phyloP scores from a whole-genome alignment of 2,797 vertebrate genomes.

The Aselliscus stoliczkanus region DNA sequence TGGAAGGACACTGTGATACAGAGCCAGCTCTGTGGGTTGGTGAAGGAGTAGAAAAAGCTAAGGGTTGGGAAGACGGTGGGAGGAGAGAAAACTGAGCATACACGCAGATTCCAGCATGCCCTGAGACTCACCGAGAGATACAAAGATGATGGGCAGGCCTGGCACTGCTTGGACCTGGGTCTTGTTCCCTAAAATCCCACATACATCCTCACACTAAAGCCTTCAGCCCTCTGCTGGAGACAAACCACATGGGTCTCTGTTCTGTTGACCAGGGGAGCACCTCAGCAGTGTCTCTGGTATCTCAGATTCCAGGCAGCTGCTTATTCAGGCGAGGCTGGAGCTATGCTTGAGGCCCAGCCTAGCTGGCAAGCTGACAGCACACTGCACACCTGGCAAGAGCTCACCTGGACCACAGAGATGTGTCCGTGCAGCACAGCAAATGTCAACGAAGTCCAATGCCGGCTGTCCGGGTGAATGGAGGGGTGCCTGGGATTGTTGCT shows the following conservation, averaged over 20 bases:
- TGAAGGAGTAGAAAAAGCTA: rapidly evolving
- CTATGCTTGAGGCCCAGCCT: background rate
- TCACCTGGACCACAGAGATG: conserved; percentile 97
- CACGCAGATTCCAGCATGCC: background rate
- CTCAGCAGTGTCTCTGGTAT: background rate
- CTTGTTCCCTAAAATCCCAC: background rate
- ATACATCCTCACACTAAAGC: background rate
- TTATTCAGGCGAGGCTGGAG: background rate
- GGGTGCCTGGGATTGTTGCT: conserved; percentile 89
- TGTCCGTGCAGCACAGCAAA: conserved; percentile 95
- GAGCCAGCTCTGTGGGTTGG: background rate
- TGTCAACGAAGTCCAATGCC: conserved; percentile 95
- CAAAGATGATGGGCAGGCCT: background rate
- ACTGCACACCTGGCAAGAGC: background rate
- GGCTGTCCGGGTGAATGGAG: conserved; percentile 94
- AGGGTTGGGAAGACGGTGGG: background rate
- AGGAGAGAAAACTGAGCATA: background rate
- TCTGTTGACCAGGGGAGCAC: background rate
- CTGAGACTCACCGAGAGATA: rapidly evolving
- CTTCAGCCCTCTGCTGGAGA: background rate
- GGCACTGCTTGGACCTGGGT: background rate
- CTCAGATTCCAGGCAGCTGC: background rate
- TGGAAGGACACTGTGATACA: background rate
- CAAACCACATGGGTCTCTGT: background rate
- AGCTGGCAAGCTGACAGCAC: background rate